A percentile compares a stretch with the other conserved stretches of the same genome.
Evolutionary conservation across 2,797 vertebrate genomes (phyloP).

Genomic region (Coilia nasus): DNA sequence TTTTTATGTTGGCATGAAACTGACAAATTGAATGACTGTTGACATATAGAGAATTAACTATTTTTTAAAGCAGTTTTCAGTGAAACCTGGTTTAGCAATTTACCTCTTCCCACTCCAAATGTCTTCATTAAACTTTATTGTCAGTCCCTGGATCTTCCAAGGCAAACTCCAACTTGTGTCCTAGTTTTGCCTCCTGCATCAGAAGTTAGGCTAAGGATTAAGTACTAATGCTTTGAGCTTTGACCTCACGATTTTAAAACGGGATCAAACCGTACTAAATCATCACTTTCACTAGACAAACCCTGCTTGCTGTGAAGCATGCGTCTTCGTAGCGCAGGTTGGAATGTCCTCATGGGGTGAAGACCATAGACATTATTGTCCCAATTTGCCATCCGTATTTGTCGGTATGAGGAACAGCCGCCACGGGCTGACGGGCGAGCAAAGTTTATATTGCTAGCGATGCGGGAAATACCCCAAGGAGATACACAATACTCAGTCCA

Average conservation of each 20-base stretch:
- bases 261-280: neutral
- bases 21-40: too few species aligned
- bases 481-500: neutral
- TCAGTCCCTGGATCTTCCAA: neutral
- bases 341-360: neutral
- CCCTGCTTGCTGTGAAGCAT: neutral
- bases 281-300: neutral
- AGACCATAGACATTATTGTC: neutral
- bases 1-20: too few species aligned
- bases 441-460: slow-evolving; percentile 15
- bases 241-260: neutral
- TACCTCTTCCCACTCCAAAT: neutral
- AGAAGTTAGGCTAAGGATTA: neutral
- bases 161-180: neutral
- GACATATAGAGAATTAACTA: too few species aligned
- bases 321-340: neutral
- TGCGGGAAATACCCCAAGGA: neutral
- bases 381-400: slow-evolving; percentile 2
- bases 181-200: neutral
- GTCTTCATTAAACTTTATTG: neutral
- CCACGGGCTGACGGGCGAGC: neutral
- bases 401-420: slow-evolving; percentile 21
- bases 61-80: too few species aligned
- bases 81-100: too few species aligned
- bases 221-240: neutral